Conservation (phyloP, 1,140 invertebrate species). For the Lysiphlebus fabarum region DNA sequence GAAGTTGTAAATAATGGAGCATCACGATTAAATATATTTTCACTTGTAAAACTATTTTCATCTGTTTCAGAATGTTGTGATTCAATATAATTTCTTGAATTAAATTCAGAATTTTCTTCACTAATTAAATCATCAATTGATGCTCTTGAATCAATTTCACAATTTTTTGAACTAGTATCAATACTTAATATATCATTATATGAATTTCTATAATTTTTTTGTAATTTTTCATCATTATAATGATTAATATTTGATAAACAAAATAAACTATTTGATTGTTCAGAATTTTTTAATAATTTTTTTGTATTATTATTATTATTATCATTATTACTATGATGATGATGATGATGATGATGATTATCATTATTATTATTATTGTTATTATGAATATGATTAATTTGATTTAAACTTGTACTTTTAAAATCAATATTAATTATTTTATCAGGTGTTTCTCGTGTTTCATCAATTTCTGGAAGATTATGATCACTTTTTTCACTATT, state of each 20-base stretch:
- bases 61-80: constrained; percentile 30
- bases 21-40: constrained; percentile 23
- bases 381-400: constrained; percentile 18
- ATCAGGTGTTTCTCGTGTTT: constrained; percentile 29
- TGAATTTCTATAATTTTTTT: constrained; percentile 42
- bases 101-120: constrained; percentile 29
- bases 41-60: constrained; percentile 30
- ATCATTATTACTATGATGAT: constrained; percentile 1
- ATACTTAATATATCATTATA: constrained; percentile 42
- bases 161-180: constrained; percentile 37
- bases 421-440: constrained; percentile 20
- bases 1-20: constrained; percentile 6
- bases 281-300: constrained; percentile 28
- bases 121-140: constrained; percentile 39
- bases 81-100: constrained; percentile 29
- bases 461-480: constrained; percentile 47
- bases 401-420: constrained; percentile 24
- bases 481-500: constrained; percentile 47
- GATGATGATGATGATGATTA: too few species aligned
- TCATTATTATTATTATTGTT: background rate
- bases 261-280: constrained; percentile 44
- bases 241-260: constrained; percentile 35
- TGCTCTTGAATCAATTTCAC: constrained; percentile 33
- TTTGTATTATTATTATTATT: background rate
- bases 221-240: constrained; percentile 25